Evolutionary conservation across 2,797 vertebrate genomes (phyloP).

Genomic region (Lindbergichthys nudifrons): DNA sequence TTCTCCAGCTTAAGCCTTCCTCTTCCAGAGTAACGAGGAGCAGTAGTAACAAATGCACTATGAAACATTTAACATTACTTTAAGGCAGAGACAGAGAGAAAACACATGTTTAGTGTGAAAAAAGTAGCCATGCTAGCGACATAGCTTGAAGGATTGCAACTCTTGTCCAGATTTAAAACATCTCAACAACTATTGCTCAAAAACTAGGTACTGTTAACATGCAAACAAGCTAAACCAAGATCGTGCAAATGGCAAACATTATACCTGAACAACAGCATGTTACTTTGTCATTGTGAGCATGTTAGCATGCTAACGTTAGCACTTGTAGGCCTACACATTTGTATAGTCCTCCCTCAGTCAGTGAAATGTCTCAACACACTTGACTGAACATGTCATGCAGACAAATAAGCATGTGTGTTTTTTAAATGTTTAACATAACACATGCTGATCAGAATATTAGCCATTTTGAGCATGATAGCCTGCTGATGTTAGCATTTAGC

Average conservation of each 20-base stretch:
- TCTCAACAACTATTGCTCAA: neutral
- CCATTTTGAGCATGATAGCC: too few species aligned
- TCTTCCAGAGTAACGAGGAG: neutral
- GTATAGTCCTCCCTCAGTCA: neutral
- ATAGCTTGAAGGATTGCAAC: neutral
- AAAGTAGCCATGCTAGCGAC: neutral
- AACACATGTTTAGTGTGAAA: neutral
- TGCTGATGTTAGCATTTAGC: too few species aligned
- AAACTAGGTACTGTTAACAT: neutral
- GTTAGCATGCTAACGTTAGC: neutral
- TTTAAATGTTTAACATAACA: too few species aligned
- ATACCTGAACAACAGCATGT: neutral
- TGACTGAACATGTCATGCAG: neutral
- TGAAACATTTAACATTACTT: neutral
- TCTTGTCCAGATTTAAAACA: neutral
- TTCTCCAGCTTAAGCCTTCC: neutral
- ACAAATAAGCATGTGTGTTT: neutral
- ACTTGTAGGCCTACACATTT: neutral
- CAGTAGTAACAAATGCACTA: neutral
- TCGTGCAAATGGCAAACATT: neutral
- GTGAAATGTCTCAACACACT: neutral
- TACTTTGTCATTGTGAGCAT: neutral
- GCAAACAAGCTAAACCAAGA: too few species aligned
- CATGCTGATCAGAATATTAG: too few species aligned
- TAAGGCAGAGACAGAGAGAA: neutral